phyloP scores from a whole-genome alignment of 2,797 vertebrate genomes.

The Acipenser transmontanus region DNA sequence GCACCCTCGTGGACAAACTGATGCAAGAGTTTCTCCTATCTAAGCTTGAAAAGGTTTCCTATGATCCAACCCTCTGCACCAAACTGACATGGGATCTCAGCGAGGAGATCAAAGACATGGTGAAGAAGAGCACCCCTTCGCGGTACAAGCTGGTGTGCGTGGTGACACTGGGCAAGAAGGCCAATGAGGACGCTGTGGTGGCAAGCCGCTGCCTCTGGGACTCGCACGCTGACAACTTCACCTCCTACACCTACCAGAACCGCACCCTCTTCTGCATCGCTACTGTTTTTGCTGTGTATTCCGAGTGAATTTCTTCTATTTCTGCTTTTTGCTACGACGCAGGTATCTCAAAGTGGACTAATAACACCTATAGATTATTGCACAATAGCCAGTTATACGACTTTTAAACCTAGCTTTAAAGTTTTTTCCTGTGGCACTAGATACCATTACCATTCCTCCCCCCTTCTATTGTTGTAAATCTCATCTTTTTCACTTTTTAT shows the following conservation, averaged over 20 bases:
- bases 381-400: no score
- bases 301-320: conserved; percentile 16
- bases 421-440: no score
- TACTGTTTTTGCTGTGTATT: conserved; percentile 16
- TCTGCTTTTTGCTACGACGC: no score
- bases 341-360: no score
- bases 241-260: conserved; percentile 23
- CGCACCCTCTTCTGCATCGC: conserved; percentile 26
- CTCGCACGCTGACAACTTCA: conserved; percentile 23
- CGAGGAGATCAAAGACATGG: conserved; percentile 19
- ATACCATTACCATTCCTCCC: no score
- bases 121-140: conserved; percentile 10
- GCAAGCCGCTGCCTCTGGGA: conserved; percentile 34
- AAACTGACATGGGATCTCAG: conserved; percentile 19
- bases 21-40: conserved; percentile 28
- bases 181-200: conserved; percentile 18
- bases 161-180: conserved; percentile 18
- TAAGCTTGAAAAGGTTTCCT: conserved; percentile 13
- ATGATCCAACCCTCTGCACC: conserved; percentile 13
- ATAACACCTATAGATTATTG: no score
- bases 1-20: conserved; percentile 1
- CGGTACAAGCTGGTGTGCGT: conserved; percentile 29
- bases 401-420: no score
- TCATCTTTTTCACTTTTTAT: no score
- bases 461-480: no score